A percentile compares a stretch with the other conserved stretches of the same genome.
Conservation (phyloP, 2,113 vertebrate species). For the Crotalus tigris region DNA sequence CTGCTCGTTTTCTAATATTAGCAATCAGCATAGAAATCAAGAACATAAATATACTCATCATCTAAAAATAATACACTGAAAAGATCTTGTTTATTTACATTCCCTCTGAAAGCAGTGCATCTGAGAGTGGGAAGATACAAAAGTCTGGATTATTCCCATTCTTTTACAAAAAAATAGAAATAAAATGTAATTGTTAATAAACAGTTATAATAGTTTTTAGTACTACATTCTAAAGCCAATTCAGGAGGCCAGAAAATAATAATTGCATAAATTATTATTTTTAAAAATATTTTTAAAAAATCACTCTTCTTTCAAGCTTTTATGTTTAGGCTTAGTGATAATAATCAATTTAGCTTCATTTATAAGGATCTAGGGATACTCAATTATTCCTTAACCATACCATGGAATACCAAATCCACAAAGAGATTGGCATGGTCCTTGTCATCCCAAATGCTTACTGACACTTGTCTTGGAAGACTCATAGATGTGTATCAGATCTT, state of each 20-base stretch:
- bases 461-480: neutral
- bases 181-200: too few species aligned
- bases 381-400: neutral
- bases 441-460: neutral
- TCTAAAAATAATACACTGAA: too few species aligned
- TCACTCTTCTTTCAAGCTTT: neutral
- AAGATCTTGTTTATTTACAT: too few species aligned
- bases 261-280: neutral
- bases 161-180: too few species aligned
- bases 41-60: neutral
- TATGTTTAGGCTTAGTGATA: neutral
- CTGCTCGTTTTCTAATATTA: constrained; percentile 18
- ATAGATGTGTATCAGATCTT: too few species aligned
- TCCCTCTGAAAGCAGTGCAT: too few species aligned
- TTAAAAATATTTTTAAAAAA: neutral
- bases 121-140: too few species aligned
- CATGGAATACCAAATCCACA: neutral
- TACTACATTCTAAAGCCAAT: neutral
- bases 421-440: neutral
- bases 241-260: neutral
- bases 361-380: neutral
- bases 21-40: neutral
- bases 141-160: too few species aligned
- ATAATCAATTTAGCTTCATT: neutral
- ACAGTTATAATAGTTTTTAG: neutral